Evolutionary conservation across 2,113 vertebrate species (phyloP).

Genomic region (Chrysochloris asiatica): DNA sequence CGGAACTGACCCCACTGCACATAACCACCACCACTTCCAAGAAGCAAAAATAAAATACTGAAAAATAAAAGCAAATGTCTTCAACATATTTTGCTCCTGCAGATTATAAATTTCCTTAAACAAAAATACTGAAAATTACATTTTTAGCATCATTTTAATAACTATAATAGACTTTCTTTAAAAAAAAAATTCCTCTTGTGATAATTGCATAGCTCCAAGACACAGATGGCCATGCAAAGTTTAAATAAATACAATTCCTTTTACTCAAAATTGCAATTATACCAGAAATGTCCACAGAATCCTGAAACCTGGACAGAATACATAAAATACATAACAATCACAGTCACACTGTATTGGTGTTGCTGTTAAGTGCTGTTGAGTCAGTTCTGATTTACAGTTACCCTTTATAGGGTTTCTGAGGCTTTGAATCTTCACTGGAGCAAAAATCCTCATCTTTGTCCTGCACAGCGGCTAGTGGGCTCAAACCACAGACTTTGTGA

Average conservation of each 20-base stretch:
- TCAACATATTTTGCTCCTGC: background rate
- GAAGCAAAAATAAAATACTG: background rate
- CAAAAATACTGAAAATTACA: background rate
- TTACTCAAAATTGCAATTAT: background rate
- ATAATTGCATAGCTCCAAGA: background rate
- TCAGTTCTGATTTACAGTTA: too few species aligned
- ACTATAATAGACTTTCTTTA: background rate
- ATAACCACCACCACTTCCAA: too few species aligned
- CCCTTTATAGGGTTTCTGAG: too few species aligned
- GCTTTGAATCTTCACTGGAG: too few species aligned
- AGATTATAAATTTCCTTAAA: constrained; percentile 1
- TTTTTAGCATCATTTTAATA: background rate
- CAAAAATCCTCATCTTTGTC: too few species aligned
- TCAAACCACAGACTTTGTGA: too few species aligned
- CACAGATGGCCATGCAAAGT: background rate
- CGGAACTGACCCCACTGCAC: too few species aligned
- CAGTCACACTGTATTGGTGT: background rate
- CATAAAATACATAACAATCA: background rate
- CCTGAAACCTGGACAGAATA: background rate
- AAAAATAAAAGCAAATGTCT: background rate
- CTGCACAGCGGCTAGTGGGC: too few species aligned
- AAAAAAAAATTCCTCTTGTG: background rate
- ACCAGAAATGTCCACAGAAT: background rate
- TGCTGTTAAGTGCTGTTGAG: too few species aligned
- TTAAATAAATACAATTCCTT: background rate